These are phyloP conservation scores for Polypedilum vanderplanki DNA, from an alignment of 1,140 invertebrate species.

Conservation along the genomic window DNA sequence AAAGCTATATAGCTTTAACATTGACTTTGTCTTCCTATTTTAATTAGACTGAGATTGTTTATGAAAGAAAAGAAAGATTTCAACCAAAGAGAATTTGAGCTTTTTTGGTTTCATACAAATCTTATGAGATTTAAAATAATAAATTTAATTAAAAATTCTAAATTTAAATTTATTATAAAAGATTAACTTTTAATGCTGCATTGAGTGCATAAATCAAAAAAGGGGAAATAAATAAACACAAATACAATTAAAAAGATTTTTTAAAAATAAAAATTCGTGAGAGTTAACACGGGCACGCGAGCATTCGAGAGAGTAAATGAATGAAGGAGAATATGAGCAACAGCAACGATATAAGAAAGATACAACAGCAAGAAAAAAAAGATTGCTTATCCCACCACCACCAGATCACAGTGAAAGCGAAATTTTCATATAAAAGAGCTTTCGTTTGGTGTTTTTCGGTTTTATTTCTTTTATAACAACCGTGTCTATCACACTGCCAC, in stretches of 20 bases:
- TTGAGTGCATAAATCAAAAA: neutral
- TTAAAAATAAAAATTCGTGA: neutral
- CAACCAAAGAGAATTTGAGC: too few species aligned
- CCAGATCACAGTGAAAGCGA: neutral
- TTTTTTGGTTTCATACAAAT: too few species aligned
- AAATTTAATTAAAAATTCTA: too few species aligned
- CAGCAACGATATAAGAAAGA: neutral
- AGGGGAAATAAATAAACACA: neutral
- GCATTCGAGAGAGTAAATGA: neutral
- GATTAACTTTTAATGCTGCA: neutral
- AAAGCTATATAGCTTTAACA: too few species aligned
- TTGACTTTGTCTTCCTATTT: too few species aligned
- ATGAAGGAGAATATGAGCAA: neutral
- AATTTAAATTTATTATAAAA: too few species aligned
- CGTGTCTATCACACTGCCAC: neutral
- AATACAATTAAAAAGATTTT: neutral
- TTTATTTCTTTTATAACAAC: slow-evolving; percentile 20
- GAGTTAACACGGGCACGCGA: neutral
- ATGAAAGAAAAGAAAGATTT: too few species aligned
- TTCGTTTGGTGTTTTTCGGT: slow-evolving; percentile 24
- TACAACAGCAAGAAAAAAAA: neutral
- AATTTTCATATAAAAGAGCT: slow-evolving; percentile 27
- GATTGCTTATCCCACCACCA: slow-evolving; percentile 15
- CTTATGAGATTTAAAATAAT: too few species aligned
- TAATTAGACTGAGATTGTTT: too few species aligned